These are phyloP conservation scores for Sorex maritimensis DNA, from an alignment of 2,797 vertebrate genomes.

Conservation along the genomic window DNA sequence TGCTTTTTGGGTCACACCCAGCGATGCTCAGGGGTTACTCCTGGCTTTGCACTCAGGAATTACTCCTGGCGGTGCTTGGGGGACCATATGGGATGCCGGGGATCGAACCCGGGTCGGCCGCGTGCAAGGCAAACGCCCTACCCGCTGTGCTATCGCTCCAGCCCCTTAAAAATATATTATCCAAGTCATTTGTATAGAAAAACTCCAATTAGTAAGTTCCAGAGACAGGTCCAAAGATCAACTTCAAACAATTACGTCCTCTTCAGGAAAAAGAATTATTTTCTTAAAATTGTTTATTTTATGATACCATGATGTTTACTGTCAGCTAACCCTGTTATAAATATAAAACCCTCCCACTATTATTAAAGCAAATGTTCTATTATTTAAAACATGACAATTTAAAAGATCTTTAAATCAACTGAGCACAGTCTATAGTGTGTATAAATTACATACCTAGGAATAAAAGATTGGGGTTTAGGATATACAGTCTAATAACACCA, in stretches of 20 bases:
- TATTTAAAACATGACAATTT: neutral
- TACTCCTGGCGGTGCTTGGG: no score
- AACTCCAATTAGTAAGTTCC: conserved; percentile 69
- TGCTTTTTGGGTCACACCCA: no score
- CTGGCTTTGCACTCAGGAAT: no score
- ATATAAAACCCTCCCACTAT: neutral
- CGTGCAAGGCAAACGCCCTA: no score
- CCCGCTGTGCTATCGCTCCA: no score
- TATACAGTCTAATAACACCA: no score
- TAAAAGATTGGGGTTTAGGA: neutral
- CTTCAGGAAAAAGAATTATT: conserved; percentile 48
- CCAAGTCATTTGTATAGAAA: conserved; percentile 10
- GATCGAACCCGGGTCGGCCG: no score
- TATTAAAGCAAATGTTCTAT: neutral
- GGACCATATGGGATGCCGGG: no score
- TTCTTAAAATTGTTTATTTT: conserved; percentile 61
- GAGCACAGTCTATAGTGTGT: neutral
- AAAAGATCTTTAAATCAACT: conserved; percentile 11
- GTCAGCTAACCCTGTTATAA: conserved; percentile 12
- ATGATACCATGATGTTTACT: conserved; percentile 22
- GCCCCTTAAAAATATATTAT: neutral
- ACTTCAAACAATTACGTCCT: conserved; percentile 58
- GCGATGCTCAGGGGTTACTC: no score
- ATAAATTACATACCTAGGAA: neutral
- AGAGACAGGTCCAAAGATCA: conserved; percentile 63